Evolutionary conservation across 1,140 invertebrate genomes (phyloP), one percentile per base, ranked within the genome.

Genomic region (Drosophila navojoa): DNA sequence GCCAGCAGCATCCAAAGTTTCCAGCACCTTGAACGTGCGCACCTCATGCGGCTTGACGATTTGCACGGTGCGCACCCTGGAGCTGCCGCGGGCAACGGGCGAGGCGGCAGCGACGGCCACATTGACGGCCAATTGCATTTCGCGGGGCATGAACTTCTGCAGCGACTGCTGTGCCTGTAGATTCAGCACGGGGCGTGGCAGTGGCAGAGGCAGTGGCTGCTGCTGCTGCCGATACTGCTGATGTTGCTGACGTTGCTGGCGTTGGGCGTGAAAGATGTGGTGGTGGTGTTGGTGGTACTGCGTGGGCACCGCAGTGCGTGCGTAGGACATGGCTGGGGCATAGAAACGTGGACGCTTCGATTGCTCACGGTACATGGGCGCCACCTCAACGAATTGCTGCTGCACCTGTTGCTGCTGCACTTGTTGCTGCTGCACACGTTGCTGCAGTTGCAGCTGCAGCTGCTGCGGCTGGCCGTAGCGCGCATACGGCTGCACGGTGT

Each of bases 61-160:
- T 66, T 91, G 89, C 0, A 91, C 89, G 3, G 81, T 91, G 22
- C 89, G 89, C 25, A 91, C 74, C 0, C 77, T 69, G 22, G 77
- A 89, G 29, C 67, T 87, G 72, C 69, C 81, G 16, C 67, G 69
- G 0, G 63, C n/a, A 10, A 72, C 59, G 0, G 82, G 75, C 0
- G 74, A 47, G 3, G 62, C 38, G 19, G 73, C 69, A 0, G 72
- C 82, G 29, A 87, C 82, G n/a, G 85, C 85, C 16, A 89, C 81
- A 66, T 90, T 89, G 19, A 89, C 84, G 32, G 85, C 82, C 84
- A 87, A 67, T 66, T 90, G 82, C 11, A 91, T 76, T 42, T 91
- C 89, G 49, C 80, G 77, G 35, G 89, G 89, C 89, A 91, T 91
- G 47, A 90, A 85, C 35, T 84, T 77, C 50, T 90, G 82, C 72